phyloP scores from a whole-genome alignment of 2,113 vertebrate genomes.

The Muntiacus reevesi region DNA sequence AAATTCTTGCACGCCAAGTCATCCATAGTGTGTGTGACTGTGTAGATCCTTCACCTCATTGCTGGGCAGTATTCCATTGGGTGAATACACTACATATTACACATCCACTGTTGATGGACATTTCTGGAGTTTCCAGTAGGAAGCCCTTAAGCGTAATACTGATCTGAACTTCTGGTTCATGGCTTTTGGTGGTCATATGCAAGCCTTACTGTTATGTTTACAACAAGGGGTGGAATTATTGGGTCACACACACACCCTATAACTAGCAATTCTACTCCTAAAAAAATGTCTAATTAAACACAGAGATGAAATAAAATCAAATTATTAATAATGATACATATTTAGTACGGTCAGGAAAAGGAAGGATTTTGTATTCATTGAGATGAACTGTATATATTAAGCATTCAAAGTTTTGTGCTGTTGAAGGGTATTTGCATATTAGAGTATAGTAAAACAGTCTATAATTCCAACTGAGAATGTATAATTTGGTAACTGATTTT shows the following conservation, averaged over 20 bases:
- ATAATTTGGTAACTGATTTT: neutral
- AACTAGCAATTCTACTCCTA: neutral
- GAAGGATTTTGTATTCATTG: neutral
- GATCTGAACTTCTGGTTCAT: neutral
- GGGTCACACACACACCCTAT: neutral
- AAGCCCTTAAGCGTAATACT: neutral
- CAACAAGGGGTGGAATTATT: neutral
- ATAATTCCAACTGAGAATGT: neutral
- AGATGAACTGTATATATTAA: neutral
- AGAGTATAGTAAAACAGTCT: neutral
- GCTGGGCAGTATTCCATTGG: neutral
- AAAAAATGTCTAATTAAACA: neutral
- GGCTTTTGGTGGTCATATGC: neutral
- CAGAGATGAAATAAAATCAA: neutral
- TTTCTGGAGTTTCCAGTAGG: neutral
- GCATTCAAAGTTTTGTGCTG: neutral
- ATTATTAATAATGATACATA: neutral
- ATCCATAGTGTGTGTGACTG: no score
- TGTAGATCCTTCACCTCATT: neutral
- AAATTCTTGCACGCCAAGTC: accelerated
- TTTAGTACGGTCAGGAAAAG: neutral
- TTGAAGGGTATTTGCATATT: neutral
- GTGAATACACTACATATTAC: neutral
- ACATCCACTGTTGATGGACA: neutral
- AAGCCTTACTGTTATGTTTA: neutral